Base-by-base conservation (phyloP, 1,140 invertebrate genomes). In the Periplaneta americana region DNA sequence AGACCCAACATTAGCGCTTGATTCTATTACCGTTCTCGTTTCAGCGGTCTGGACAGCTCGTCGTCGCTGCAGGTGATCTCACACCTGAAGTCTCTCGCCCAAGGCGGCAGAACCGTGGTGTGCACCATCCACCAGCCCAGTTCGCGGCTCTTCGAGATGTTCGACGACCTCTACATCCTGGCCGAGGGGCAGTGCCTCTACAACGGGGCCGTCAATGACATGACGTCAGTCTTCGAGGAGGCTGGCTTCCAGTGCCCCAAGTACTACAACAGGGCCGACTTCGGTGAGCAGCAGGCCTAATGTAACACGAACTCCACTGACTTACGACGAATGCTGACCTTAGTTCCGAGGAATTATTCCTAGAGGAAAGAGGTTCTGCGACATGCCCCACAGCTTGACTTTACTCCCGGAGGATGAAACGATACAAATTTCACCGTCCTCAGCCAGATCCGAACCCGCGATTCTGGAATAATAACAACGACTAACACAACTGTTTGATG, bases 101-200 rank as follows among this genome's bases (percentile, higher is more conserved):
- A 88, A 57, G 91, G 91, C 33, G 96, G 96, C 0, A 90, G 95
- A 48, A 96, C 95, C 0, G 93, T 98, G 34, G 93, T 95, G 6
- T 97, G 96, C 85, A 93, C 95, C 15, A 94, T 98, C 83, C 97
- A 98, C 88, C 96, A 98, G 85, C 97, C 97, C 0, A 96, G 95
- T 76, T 96, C 96, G 28, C 92, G 93, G 78, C 90, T 97, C 33
- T 96, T 97, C 87, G 92, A 90, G 2, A 87, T 90, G 31, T 93
- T 93, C 74, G 93, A 94, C 84, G 91, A 94, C 84, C 85, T 93
- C 48, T 84, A 93, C 34, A 87, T 94, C 0, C 82, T 94, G 8
- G 88, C 91, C 0, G 87, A 89, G 37, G 93, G 93, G 1, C 88
- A 88, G 76, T 90, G 89, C 1, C 85, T 93, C 0, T 94, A 93